These are phyloP conservation scores for Megalops atlanticus DNA, from an alignment of 2,113 vertebrate species.

Conservation along the genomic window DNA sequence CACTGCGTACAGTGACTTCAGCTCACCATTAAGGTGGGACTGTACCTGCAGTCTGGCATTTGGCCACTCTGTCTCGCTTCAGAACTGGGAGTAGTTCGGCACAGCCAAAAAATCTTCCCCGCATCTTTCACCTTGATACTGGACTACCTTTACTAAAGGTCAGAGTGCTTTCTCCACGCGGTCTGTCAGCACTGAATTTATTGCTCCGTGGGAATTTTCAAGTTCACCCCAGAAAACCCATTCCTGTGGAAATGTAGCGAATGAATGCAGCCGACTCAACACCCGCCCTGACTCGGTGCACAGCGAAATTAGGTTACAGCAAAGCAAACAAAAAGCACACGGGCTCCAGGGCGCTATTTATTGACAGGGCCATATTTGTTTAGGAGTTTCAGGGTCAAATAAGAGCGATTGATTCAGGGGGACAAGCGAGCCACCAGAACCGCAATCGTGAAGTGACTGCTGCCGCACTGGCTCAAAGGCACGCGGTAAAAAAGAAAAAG, in stretches of 20 bases:
- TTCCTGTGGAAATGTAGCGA: background rate
- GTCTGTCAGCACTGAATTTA: background rate
- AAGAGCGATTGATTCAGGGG: constrained; percentile 10
- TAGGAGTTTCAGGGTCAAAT: background rate
- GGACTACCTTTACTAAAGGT: background rate
- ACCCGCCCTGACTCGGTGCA: background rate
- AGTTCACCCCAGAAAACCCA: background rate
- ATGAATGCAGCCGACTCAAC: background rate
- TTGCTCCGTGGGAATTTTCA: background rate
- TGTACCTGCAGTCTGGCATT: background rate
- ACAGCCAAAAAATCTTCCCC: background rate
- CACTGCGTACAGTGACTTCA: background rate
- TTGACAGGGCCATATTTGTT: background rate
- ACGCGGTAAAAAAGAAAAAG: background rate
- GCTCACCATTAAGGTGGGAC: background rate
- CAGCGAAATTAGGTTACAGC: constrained; percentile 6
- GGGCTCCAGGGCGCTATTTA: background rate
- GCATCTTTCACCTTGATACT: background rate
- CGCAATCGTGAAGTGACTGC: background rate
- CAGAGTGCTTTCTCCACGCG: background rate
- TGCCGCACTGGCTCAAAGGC: background rate
- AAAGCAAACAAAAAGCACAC: background rate
- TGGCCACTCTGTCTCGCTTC: no score
- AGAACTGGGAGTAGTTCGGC: no score
- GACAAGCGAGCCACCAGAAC: background rate